These are phyloP conservation scores for Platycnemis pennipes DNA, from an alignment of 2,888 invertebrate genomes.

Conservation along the genomic window DNA sequence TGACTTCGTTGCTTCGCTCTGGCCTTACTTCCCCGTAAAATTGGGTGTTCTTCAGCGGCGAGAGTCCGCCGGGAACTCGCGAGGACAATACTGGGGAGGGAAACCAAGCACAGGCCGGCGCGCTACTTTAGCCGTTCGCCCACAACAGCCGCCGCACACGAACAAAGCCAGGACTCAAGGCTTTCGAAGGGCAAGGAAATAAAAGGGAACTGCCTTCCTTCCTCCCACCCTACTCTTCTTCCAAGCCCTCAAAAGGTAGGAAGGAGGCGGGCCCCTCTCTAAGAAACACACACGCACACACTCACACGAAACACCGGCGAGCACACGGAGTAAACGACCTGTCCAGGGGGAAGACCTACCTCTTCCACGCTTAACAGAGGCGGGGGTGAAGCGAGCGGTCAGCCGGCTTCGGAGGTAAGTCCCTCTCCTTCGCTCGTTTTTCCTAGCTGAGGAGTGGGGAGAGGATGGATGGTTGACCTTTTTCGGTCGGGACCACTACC, in stretches of 20 bases:
- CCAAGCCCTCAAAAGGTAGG: background rate
- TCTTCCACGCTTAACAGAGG: background rate
- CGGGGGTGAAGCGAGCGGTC: background rate
- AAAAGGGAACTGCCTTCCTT: background rate
- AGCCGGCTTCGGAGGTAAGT: background rate
- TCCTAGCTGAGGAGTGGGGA: background rate
- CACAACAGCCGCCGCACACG: background rate
- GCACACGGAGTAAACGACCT: constrained; percentile 6
- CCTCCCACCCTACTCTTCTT: background rate
- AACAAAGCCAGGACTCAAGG: background rate
- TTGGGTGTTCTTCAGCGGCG: background rate
- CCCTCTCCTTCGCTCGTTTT: background rate
- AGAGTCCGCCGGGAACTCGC: background rate
- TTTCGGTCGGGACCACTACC: background rate
- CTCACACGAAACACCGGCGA: background rate
- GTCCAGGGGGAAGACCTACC: background rate
- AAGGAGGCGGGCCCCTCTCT: background rate
- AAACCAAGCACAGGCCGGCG: too few relatives aligned
- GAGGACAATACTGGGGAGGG: background rate
- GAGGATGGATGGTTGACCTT: background rate
- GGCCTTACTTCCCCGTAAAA: too few relatives aligned
- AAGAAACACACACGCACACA: background rate
- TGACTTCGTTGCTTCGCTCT: background rate
- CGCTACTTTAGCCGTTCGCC: background rate
- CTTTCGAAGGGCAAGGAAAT: background rate